A percentile compares a stretch with the other conserved stretches of the same genome.
Evolutionary conservation across 2,888 invertebrate genomes (phyloP).

Genomic region (Perizoma affinitatum): DNA sequence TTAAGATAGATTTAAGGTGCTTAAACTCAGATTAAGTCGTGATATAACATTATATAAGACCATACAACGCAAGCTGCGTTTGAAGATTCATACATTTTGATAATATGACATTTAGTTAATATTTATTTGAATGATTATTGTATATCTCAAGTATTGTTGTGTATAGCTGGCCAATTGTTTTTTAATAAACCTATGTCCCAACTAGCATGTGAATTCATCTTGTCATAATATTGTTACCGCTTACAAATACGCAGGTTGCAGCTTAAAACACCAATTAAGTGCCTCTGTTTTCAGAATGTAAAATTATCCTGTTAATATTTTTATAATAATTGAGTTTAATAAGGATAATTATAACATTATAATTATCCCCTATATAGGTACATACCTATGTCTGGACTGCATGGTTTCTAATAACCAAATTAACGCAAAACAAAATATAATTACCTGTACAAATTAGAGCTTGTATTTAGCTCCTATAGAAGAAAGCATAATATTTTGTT

Average conservation of each 20-base stretch:
- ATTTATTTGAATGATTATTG: background rate
- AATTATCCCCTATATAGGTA: no score
- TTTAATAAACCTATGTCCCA: background rate
- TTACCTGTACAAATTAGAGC: constrained; percentile 9
- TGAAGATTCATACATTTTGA: constrained; percentile 16
- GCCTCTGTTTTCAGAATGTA: constrained; percentile 22
- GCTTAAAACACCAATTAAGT: constrained; percentile 30
- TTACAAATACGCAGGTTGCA: constrained; percentile 26
- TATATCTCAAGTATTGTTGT: background rate
- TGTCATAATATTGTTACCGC: constrained; percentile 11
- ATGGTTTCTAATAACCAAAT: constrained; percentile 9
- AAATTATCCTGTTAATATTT: constrained; percentile 20
- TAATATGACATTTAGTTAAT: constrained; percentile 13
- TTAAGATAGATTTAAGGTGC: constrained; percentile 71
- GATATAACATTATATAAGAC: constrained; percentile 65
- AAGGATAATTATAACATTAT: constrained; percentile 21
- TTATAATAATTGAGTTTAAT: constrained; percentile 15
- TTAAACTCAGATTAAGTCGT: constrained; percentile 77
- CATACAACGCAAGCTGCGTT: constrained; percentile 43
- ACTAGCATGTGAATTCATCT: background rate
- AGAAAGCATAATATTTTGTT: constrained; percentile 32
- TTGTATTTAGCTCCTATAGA: constrained; percentile 15
- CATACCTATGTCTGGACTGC: constrained; percentile 13
- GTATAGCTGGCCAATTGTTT: background rate
- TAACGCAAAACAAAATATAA: constrained; percentile 13